These are phyloP conservation scores for Malurus elegans DNA, from an alignment of 2,113 vertebrate genomes.

Conservation along the genomic window DNA sequence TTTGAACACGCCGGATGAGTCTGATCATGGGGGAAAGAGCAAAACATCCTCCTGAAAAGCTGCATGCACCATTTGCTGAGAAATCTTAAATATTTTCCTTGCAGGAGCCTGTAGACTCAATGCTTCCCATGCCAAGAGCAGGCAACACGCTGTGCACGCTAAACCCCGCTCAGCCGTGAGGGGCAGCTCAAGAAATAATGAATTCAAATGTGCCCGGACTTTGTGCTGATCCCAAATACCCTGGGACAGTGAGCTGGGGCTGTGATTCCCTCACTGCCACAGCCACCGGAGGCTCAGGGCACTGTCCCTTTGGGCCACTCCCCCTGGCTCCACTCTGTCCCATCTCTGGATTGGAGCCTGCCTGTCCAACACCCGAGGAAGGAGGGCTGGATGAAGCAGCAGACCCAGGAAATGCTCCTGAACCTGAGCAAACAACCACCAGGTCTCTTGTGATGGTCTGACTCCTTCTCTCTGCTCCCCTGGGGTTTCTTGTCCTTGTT, in stretches of 20 bases:
- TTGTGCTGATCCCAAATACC: conserved; percentile 16
- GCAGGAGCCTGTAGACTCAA: background rate
- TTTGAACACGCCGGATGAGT: background rate
- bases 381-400: background rate
- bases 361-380: background rate
- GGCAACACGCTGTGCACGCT: background rate
- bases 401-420: background rate
- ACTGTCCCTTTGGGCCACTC: background rate
- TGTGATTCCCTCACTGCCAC: conserved; percentile 6
- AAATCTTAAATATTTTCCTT: conserved; percentile 46
- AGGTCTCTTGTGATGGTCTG: background rate
- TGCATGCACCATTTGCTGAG: background rate
- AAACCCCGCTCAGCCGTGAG: background rate
- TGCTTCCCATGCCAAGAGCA: background rate
- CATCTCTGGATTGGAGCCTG: background rate
- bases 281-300: background rate
- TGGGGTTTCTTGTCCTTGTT: background rate
- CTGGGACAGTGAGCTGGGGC: background rate
- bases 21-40: background rate
- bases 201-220: background rate
- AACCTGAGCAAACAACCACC: background rate
- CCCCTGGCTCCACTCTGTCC: background rate
- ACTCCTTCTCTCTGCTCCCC: background rate
- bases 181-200: background rate
- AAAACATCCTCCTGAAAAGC: conserved; percentile 3